Base-by-base conservation (phyloP, 2,113 vertebrate species). In the Okapia johnstoni region DNA sequence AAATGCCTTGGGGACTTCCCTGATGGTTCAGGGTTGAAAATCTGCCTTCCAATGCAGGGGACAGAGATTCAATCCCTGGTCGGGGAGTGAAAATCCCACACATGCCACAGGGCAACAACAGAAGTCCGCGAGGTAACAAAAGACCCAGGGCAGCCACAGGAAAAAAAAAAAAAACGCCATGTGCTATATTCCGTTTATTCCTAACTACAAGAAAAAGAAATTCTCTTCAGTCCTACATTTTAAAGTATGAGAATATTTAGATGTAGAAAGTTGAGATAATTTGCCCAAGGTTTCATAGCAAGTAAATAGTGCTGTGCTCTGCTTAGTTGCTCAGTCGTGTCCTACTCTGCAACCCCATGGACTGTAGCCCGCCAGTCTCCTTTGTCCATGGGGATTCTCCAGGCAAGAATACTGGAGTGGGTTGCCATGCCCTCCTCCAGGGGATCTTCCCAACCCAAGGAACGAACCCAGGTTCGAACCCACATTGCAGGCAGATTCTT, bases 321-420 rank as follows among this genome's bases (percentile, higher is more conserved):
- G 2, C 66, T 40, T 73, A 73, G 19, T 2, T 25, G 10, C 36
- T 40, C 66, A 23, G 66, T 12, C 0, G 0, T 40, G 66, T 73
- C 66, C 36, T 13, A 73, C 19, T 40, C 66, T 73, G 66, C 66
- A 40, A 13, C 36, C 36, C 66, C 66, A 25, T 73, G 66, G 36
- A 73, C 66, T 73, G 36, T 12, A 73, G 66, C 36, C 36, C 0
- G 0, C 66, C 19, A 40, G 19, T 1, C 19, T 40, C 66, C 21
- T 73, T 1, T 73, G 36, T 3, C n/a, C 66, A 40, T 40, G 66
- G 66, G 66, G 19, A 73, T 73, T 23, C 66, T 73, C n/a, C 66
- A 73, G 61, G 66, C 19, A 23, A 23, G 66, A 73, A 73, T 40
- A 73, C 66, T 25, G 66, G 10, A 12, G 21, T 73, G 2, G 36